Evolutionary conservation across 1,140 invertebrate genomes (phyloP), one percentile per base, ranked within the genome.

Genomic region (Listronotus oregonensis): DNA sequence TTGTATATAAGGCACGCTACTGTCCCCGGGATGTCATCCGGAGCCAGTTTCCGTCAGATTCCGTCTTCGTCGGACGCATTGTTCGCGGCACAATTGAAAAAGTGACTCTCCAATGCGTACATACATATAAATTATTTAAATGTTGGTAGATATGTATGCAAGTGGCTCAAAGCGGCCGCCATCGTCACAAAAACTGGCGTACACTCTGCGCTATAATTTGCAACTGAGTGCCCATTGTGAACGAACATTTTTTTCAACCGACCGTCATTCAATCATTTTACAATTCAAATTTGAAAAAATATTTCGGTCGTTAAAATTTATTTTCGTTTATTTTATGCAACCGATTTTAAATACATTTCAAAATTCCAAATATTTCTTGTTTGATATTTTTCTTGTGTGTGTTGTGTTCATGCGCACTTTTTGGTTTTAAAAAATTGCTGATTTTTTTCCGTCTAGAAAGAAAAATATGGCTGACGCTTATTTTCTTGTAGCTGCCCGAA

Each of bases 121-220:
- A 73, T 72, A 76, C 73, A 76, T 76, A 76, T 76, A 76, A 76
- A 76, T 76, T 76, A 76, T 76, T 76, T 76, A 76, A 76, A 76
- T 76, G 75, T 76, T 75, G 71, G 71, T 72, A 70, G 75, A 75
- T 75, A 76, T 73, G 75, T 76, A 76, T 76, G 75, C 75, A 75
- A 72, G 73, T 74, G 68, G 72, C 64, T 76, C 75, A 76, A 76
- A 76, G 75, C 70, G 70, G 61, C 75, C 75, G 75, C 70, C 69
- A 69, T 70, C 67, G 54, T n/a, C 42, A 68, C 70, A 76, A 76
- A 76, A 76, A 75, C 73, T 75, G 66, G 73, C 69, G 68, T 74
- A 74, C 72, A 73, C 65, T 72, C 68, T 56, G 59, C 66, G 74
- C 67, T 69, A 73, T 74, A 74, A 74, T 72, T 75, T 73, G 68